Evolutionary conservation across 2,888 invertebrate species (phyloP).

Genomic region (Dryobota labecula): DNA sequence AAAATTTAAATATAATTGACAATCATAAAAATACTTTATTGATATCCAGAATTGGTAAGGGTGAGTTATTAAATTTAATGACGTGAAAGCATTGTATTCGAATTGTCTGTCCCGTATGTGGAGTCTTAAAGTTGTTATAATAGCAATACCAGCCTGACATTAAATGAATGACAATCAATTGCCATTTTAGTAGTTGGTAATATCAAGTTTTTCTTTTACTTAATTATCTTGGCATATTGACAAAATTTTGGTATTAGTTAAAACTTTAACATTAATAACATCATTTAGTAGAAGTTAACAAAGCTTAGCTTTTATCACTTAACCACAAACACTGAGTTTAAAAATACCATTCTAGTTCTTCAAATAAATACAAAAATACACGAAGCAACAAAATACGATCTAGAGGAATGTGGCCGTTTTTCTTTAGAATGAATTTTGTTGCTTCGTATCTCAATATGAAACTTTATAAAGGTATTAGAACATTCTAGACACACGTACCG

Average conservation of each 20-base stretch:
- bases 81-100: not conserved
- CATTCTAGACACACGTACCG: too few relatives aligned
- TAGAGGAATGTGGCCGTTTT: too few relatives aligned
- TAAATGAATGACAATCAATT: not conserved
- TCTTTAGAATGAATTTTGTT: too few relatives aligned
- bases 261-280: not conserved
- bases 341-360: conserved; percentile 7
- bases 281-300: not conserved
- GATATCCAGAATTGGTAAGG: conserved; percentile 22
- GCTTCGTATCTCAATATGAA: too few relatives aligned
- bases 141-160: not conserved
- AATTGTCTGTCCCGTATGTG: not conserved
- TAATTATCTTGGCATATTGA: not conserved
- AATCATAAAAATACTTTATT: conserved; percentile 29
- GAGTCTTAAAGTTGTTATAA: not conserved
- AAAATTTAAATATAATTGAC: conserved; percentile 37
- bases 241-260: not conserved
- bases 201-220: not conserved
- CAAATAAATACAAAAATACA: conserved; percentile 21
- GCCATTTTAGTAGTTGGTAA: not conserved
- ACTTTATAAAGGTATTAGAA: too few relatives aligned
- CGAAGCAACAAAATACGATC: too few relatives aligned
- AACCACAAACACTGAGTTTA: not conserved
- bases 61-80: conserved; percentile 16
- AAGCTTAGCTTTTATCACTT: not conserved